A percentile compares a stretch with the other conserved stretches of the same genome.
Conservation (phyloP, 2,113 vertebrate genomes). For the Bettongia penicillata region DNA sequence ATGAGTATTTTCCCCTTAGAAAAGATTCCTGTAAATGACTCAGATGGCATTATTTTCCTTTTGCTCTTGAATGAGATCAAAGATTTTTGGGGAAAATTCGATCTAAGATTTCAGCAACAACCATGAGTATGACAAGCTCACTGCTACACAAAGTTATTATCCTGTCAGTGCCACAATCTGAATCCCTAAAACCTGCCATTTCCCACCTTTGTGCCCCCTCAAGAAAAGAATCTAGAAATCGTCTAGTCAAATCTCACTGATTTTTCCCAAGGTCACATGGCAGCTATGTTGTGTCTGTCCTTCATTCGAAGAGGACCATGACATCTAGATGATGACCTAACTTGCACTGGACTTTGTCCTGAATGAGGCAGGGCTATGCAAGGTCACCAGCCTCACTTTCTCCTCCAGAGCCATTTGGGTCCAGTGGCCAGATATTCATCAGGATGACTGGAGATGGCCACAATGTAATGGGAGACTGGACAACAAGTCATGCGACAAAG, state of each 20-base stretch:
- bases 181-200: slow-evolving; percentile 8
- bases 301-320: too few relatives aligned
- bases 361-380: too few relatives aligned
- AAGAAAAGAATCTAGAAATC: neutral
- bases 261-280: neutral
- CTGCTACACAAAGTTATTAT: neutral
- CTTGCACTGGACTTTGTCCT: too few relatives aligned
- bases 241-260: neutral
- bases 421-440: too few relatives aligned
- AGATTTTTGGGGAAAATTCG: neutral
- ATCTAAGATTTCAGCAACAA: slow-evolving; percentile 9
- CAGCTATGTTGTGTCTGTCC: neutral
- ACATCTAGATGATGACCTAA: too few relatives aligned
- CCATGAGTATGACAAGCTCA: neutral
- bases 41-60: neutral
- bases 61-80: neutral
- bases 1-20: slow-evolving; percentile 21
- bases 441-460: too few relatives aligned
- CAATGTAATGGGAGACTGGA: too few relatives aligned
- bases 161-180: slow-evolving; percentile 12
- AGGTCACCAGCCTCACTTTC: too few relatives aligned
- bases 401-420: too few relatives aligned
- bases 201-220: neutral
- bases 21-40: neutral
- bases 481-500: neutral